Evolutionary conservation across 2,113 vertebrate species (phyloP), one percentile per base, ranked within the genome.

Genomic region (Corynorhinus townsendii): DNA sequence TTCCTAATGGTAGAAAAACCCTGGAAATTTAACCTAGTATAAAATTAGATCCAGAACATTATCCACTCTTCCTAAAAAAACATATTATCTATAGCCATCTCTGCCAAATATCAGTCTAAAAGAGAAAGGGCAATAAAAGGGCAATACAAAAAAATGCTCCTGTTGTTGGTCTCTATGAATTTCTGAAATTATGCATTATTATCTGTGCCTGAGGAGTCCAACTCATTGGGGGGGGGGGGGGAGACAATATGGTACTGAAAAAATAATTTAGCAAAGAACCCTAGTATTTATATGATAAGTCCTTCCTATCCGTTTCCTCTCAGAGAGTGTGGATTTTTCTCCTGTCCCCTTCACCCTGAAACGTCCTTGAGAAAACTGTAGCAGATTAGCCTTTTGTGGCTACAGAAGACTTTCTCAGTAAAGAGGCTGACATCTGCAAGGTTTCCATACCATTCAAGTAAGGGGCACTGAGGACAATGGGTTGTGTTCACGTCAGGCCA

Each of bases 11-110:
- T 28, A 82, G 20, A 77, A 91, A 45, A 49, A 40, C 4, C 72
- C 40, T 89, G 54, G 59, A 95, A 89, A 77, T 33, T 77, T n/a
- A 17, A 86, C 38, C 45, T 75, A 45, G 30, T 19, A 17, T 86
- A 76, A 86, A 86, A 47, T 85, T 84, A 47, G 16, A 59, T 30
- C 43, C 38, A 94, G 12, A 75, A 85, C 14, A 73, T 59, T 52
- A 47, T 45, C 9, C 8, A 71, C 8, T 16, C 26, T 59, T 28
- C 62, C 30, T 28, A 76, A 86, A 94, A 86, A 59, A 62, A 9
- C 28, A 64, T 20, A 72, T 16, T 66, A 56, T 47, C 33, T 82
- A 40, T 33, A 35, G 89, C 12, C 14, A 66, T 85, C 62, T 62
- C n/a, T 86, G 33, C 28, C 73, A 64, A 69, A 86, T 54, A 9